Evolutionary conservation across 2,113 vertebrate species (phyloP), one percentile per base, ranked within the genome.

Genomic region (Pterocles burchelli): DNA sequence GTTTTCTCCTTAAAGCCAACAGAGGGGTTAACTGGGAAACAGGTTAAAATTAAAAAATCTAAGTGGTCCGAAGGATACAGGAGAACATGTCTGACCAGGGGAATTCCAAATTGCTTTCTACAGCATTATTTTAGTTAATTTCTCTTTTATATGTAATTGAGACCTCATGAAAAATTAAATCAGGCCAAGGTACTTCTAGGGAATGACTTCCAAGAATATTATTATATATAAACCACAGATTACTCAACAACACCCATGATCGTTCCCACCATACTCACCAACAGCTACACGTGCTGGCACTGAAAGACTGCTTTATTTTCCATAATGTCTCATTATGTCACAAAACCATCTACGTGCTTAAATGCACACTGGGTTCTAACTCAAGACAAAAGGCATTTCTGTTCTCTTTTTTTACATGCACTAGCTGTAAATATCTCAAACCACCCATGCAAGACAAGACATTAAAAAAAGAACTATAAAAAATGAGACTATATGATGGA

Each of bases 251-350:
- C 65, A 67, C 61, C 79, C 65, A 7, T 36, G 72, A 59, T 63
- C 68, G 51, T 57, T 72, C 79, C 59, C 88, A 88, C 61, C 87
- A 85, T 10, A 58, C 61, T 82, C 77, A 65, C 74, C 93, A 92
- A 94, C 61, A 88, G 55, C 31, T 86, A 72, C 49, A 61, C 36
- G 76, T 95, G 86, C 85, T 54, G 74, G 68, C 34, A 36, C 89
- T n/a, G 22, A 71, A 78, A 83, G 67, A 36, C 52, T 59, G 9
- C 46, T 91, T 90, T 92, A 52, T 77, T 80, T 91, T 63, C 89
- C 62, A 51, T 71, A 31, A 57, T 9, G 38, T 57, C 52, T 25
- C 49, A 82, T 80, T 90, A 59, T 68, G 78, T 85, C 75, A 81
- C 66, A 61, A 94, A 95, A 84, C 20, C 84, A 68, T 24, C 58